phyloP scores from a whole-genome alignment of 2,797 vertebrate genomes.

The Eulemur rubriventer region DNA sequence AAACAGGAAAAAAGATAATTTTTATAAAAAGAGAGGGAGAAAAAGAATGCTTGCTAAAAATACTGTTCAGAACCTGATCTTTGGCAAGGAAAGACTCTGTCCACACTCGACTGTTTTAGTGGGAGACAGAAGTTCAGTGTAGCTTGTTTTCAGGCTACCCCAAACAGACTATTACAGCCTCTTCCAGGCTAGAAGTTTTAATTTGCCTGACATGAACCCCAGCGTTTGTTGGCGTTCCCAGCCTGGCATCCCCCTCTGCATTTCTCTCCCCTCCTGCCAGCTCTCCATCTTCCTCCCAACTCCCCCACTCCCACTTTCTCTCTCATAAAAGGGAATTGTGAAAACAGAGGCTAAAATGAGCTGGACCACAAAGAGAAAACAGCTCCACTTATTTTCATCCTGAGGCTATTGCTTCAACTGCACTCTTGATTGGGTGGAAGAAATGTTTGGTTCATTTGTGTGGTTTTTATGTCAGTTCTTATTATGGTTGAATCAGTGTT shows the following conservation, averaged over 20 bases:
- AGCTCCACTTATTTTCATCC: not conserved
- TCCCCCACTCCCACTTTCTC: not conserved
- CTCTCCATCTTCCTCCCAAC: not conserved
- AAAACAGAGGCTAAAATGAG: conserved; percentile 30
- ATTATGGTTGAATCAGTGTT: conserved; percentile 71
- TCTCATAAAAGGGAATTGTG: not conserved
- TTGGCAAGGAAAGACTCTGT: not conserved
- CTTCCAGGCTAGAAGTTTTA: not conserved
- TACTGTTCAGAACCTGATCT: not conserved
- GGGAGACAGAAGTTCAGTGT: not conserved
- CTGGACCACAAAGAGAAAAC: not conserved
- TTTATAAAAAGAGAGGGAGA: not conserved
- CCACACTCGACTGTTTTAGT: not conserved
- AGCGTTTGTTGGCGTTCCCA: not conserved
- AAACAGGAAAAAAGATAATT: not conserved
- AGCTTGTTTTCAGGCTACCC: not conserved
- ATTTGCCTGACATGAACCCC: not conserved
- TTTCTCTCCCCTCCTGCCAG: not conserved
- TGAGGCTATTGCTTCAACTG: not conserved
- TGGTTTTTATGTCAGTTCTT: conserved; percentile 66
- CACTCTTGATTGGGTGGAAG: conserved; percentile 21
- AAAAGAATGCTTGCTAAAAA: not conserved
- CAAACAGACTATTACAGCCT: not conserved
- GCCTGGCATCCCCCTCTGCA: not conserved
- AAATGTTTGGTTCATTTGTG: conserved; percentile 34